Evolutionary conservation across 2,113 vertebrate genomes (phyloP), one percentile per base, ranked within the genome.

Genomic region (Delphinapterus leucas): DNA sequence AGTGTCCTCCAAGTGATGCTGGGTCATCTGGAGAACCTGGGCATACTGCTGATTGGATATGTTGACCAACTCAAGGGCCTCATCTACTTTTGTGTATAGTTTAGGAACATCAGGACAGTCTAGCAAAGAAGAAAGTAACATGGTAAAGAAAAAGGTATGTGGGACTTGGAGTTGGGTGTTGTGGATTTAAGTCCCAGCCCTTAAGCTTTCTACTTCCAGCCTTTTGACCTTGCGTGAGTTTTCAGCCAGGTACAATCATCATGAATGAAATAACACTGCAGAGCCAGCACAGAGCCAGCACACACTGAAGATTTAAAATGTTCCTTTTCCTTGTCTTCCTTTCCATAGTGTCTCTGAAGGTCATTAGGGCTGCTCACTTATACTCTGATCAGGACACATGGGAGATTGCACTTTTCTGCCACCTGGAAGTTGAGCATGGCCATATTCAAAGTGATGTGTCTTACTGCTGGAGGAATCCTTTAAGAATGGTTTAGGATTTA

Each of bases 1-100:
- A 0, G 99, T 99, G 73, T 99, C 99, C n/a, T 99, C 99, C 0
- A 99, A 98, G 94, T 99, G 99, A 60, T 84, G 99, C 90, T 98
- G 99, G 77, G 99, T 98, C 61, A 99, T 98, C 58, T 98, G 98
- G 95, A 99, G 97, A 88, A 99, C 98, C 98, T 99, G 99, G 8
- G 99, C 88, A 0, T 99, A 99, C 95, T 99, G 99, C 96, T 99
- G 98, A 87, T 95, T 98, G 2, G 99, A 99, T 67, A 99, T 80
- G 13, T 99, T 99, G 97, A 99, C 98, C 97, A 99, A 96, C 81
- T 99, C 99, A 88, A 99, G 98, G 17, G 99, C 98, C 95, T 99
- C 99, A 0, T 99, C 98, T 96, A 99, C 98, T 97, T 99, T 99
- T 20, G 98, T 91, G 18, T 99, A 99, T 71, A 99, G 98, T 96